These are phyloP conservation scores for Beaufortia kweichowensis DNA, from an alignment of 2,113 vertebrate genomes.

Conservation along the genomic window DNA sequence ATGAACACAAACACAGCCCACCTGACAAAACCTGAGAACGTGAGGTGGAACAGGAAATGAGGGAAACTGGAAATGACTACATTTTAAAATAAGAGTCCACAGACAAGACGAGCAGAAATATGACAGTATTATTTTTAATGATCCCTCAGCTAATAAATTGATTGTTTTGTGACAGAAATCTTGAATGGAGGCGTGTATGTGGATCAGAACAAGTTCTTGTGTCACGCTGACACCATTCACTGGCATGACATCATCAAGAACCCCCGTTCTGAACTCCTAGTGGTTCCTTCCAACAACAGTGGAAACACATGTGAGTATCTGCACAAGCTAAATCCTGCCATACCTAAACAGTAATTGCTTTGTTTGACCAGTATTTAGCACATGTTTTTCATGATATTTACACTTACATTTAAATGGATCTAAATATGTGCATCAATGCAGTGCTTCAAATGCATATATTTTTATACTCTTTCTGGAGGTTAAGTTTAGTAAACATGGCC, in stretches of 20 bases:
- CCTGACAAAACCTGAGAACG: too few relatives aligned
- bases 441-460: too few relatives aligned
- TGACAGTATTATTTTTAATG: not conserved
- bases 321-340: not conserved
- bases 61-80: too few relatives aligned
- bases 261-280: slow-evolving; percentile 87
- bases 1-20: too few relatives aligned
- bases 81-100: too few relatives aligned
- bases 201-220: slow-evolving; percentile 95
- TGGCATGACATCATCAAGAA: slow-evolving; percentile 96
- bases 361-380: too few relatives aligned
- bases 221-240: slow-evolving; percentile 93
- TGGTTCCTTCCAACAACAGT: slow-evolving; percentile 92
- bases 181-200: slow-evolving; percentile 94
- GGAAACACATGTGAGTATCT: slow-evolving; percentile 87
- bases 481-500: too few relatives aligned
- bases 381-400: not conserved
- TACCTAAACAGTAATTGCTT: not conserved
- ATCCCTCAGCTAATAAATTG: not conserved
- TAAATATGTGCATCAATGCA: too few relatives aligned
- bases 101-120: too few relatives aligned
- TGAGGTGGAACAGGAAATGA: too few relatives aligned
- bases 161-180: slow-evolving; percentile 79
- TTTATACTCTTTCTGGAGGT: too few relatives aligned
- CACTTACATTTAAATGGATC: too few relatives aligned